phyloP scores from a whole-genome alignment of 2,797 vertebrate species.

The Pantherophis alleghaniensis region DNA sequence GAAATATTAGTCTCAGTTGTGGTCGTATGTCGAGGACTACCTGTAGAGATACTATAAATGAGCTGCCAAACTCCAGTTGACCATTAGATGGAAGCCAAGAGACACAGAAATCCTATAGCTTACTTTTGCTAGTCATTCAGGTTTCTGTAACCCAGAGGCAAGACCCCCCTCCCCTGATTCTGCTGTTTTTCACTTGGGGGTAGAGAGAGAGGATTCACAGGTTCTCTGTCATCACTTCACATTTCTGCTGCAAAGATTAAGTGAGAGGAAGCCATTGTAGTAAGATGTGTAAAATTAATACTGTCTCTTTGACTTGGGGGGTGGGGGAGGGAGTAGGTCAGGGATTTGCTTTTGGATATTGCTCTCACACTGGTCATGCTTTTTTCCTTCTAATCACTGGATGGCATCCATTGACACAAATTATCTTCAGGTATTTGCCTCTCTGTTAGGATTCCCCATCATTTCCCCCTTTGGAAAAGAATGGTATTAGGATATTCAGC shows the following conservation, averaged over 20 bases:
- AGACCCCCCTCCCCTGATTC: not conserved
- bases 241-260: not conserved
- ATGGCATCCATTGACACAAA: not conserved
- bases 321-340: not conserved
- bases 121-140: not conserved
- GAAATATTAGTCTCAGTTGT: too few species aligned
- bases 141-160: not conserved
- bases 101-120: not conserved
- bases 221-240: not conserved
- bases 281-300: not conserved
- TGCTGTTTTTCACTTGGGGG: not conserved
- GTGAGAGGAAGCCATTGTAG: not conserved
- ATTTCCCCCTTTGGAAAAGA: not conserved
- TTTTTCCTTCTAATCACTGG: not conserved
- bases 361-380: not conserved
- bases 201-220: not conserved
- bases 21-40: too few species aligned
- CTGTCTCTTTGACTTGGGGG: not conserved
- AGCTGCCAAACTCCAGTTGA: not conserved
- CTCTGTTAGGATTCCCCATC: not conserved
- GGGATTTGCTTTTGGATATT: not conserved
- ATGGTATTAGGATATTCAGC: not conserved
- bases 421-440: not conserved
- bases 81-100: not conserved
- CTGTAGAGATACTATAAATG: not conserved